phyloP scores from a whole-genome alignment of 1,140 invertebrate genomes.

The Panagrolaimus sp. region DNA sequence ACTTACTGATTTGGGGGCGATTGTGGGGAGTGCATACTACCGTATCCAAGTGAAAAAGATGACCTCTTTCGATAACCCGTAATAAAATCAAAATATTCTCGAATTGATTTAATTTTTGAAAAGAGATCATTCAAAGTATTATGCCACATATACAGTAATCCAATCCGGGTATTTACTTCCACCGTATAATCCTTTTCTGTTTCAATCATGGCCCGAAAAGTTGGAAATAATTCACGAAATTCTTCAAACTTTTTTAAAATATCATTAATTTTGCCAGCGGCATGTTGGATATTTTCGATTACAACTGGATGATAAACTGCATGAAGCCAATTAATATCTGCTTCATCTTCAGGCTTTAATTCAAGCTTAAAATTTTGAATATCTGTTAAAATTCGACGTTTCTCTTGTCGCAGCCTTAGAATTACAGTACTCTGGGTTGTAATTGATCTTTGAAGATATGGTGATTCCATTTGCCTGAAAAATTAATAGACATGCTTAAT shows the following conservation, averaged over 20 bases:
- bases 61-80: background rate
- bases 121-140: conserved; percentile 30
- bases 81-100: conserved; percentile 4
- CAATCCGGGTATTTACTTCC: conserved; percentile 17
- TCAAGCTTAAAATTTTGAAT: conserved; percentile 29
- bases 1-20: too few relatives aligned
- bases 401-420: conserved; percentile 27
- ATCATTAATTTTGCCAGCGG: conserved; percentile 1
- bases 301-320: conserved; percentile 22
- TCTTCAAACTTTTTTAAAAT: conserved; percentile 25
- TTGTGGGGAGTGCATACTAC: too few relatives aligned
- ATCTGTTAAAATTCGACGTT: conserved; percentile 24
- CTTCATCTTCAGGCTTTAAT: background rate
- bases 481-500: background rate
- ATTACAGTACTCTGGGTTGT: conserved; percentile 21
- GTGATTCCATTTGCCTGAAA: conserved; percentile 28
- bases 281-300: background rate
- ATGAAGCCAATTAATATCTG: background rate
- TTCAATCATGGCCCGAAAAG: conserved; percentile 21
- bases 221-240: conserved; percentile 28
- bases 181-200: background rate
- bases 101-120: conserved; percentile 24
- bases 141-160: conserved; percentile 31
- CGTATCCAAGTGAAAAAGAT: too few relatives aligned
- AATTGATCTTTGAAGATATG: conserved; percentile 22